Evolutionary conservation across 1,140 invertebrate species (phyloP), one percentile per base, ranked within the genome.

Genomic region (Drosophila nannoptera): DNA sequence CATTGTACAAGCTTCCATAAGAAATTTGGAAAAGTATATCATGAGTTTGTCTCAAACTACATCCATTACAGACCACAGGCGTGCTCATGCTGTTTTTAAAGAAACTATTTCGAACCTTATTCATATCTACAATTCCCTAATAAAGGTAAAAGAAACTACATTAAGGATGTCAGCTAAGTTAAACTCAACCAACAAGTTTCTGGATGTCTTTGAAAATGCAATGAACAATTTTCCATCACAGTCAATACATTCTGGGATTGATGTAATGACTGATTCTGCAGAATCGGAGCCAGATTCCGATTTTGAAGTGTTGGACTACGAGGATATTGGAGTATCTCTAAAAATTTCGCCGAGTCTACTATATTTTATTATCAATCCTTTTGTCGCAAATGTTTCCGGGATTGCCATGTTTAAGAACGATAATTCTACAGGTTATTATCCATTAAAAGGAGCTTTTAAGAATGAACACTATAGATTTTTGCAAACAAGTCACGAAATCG

Each of bases 381-480:
- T 64, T 6, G 66, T 88, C 33, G 91, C 90, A 40, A 92, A 93
- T 73, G 84, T 92, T 35, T 91, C 91, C 43, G 92, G 92, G n/a
- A 77, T 93, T 43, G 91, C 91, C n/a, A 40, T 93, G 33, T 89
- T 90, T 48, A 42, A 56, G 9, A 69, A 73, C 48, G 45, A 43
- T 7, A 52, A 53, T 4, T 14, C 32, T 5, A 29, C 3, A 7
- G 38, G 6, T 6, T 7, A 4, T 0, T 6, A 54, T 35, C 9
- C 63, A 4, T 46, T 78, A 7, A 67, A 58, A 7, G 80, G 81
- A 6, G 62, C 75, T 29, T 92, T 92, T 75, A 81, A 70, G 3
- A 80, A 91, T 58, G 89, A 91, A 73, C 68, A 87, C 48, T 88
- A 92, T 46, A 73, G 80, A 53, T 90, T 90, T 76, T 71, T 92